Evolutionary conservation across 2,797 vertebrate species (phyloP).

Genomic region (Betta splendens): DNA sequence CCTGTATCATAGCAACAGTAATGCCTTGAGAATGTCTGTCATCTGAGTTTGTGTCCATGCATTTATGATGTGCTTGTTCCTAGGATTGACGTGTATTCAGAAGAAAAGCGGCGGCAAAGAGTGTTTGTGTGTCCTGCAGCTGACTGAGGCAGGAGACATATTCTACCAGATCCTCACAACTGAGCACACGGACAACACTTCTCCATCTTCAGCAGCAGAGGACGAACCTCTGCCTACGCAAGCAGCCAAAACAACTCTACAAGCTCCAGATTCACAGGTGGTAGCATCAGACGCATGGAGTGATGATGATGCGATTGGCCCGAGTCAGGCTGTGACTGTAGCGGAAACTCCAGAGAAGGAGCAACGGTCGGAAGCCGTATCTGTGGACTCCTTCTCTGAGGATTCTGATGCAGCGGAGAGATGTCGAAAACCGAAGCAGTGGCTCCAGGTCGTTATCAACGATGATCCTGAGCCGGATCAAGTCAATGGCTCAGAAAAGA

Average conservation of each 20-base stretch:
- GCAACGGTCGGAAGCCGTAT: accelerated
- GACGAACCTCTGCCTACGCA: neutral
- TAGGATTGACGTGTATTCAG: conserved; percentile 82
- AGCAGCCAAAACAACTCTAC: neutral
- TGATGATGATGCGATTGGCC: neutral
- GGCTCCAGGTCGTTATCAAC: conserved; percentile 46
- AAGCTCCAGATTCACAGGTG: neutral
- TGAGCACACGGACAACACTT: accelerated
- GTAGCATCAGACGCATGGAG: accelerated
- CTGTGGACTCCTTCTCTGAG: conserved; percentile 6
- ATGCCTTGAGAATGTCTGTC: too few relatives aligned
- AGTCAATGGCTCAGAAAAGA: accelerated
- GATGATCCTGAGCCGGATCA: neutral
- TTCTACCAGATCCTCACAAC: conserved; percentile 85
- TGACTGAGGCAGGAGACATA: conserved; percentile 87
- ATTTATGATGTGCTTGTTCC: accelerated
- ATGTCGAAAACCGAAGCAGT: accelerated
- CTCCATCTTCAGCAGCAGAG: conserved; percentile 1
- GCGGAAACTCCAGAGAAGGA: conserved; percentile 41
- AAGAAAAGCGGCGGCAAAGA: neutral
- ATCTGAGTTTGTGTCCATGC: too few relatives aligned
- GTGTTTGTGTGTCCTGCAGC: conserved; percentile 83
- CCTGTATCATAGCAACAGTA: too few relatives aligned
- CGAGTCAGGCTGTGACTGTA: conserved; percentile 16
- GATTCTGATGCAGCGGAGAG: conserved; percentile 1